phyloP scores from a whole-genome alignment of 2,797 vertebrate species.

The Gallinago solitaria region DNA sequence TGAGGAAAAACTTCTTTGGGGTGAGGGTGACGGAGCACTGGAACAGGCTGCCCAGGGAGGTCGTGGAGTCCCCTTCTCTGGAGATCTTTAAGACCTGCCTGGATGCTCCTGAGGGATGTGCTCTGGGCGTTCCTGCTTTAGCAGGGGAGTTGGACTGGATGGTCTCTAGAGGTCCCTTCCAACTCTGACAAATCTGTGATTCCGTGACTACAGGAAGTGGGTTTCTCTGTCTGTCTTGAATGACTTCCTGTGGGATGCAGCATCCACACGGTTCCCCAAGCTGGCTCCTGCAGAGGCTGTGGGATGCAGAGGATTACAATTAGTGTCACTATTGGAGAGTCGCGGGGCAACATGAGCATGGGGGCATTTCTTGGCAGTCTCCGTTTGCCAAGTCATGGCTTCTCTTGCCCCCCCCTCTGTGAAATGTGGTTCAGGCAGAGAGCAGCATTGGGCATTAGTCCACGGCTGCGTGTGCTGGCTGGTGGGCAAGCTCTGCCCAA shows the following conservation, averaged over 20 bases:
- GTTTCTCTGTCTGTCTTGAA: not conserved
- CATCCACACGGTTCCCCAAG: not conserved
- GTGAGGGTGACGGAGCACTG: too few species aligned
- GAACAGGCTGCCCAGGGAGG: too few species aligned
- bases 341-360: accelerated
- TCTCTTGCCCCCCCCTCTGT: not conserved
- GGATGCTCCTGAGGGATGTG: too few species aligned
- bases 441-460: too few species aligned
- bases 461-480: accelerated
- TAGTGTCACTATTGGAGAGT: not conserved
- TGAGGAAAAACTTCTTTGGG: too few species aligned
- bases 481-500: not conserved
- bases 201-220: not conserved
- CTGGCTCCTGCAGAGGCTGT: too few species aligned
- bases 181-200: too few species aligned
- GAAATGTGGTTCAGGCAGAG: not conserved
- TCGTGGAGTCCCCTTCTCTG: too few species aligned
- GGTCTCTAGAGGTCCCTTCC: too few species aligned
- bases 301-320: not conserved
- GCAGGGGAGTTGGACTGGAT: too few species aligned
- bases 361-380: not conserved
- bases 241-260: not conserved
- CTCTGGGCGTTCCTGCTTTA: too few species aligned
- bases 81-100: too few species aligned
- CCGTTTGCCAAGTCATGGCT: not conserved